Evolutionary conservation across 2,888 invertebrate species (phyloP).

Genomic region (Hanleya hanleyi): DNA sequence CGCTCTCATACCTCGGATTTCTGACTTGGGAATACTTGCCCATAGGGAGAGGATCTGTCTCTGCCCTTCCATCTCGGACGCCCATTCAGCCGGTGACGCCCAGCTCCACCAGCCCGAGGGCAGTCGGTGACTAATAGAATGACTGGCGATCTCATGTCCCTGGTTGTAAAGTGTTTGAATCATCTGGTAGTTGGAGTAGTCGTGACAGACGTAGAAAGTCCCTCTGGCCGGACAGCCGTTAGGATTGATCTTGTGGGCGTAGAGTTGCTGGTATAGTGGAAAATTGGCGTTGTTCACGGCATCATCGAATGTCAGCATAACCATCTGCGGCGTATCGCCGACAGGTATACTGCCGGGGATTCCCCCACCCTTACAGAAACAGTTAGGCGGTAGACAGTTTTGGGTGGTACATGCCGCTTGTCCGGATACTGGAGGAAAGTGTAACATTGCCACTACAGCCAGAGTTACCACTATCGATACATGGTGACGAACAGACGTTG

Average conservation of each 20-base stretch:
- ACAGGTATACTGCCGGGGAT: conserved; percentile 37
- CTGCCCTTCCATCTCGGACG: conserved; percentile 92
- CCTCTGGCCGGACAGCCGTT: conserved; percentile 83
- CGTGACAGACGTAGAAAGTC: conserved; percentile 98
- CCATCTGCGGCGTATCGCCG: conserved; percentile 45
- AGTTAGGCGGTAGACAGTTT: conserved; percentile 39
- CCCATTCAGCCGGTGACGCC: conserved; percentile 92
- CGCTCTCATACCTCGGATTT: conserved; percentile 91
- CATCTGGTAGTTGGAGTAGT: conserved; percentile 99
- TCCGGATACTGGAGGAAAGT: background rate
- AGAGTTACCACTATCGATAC: background rate
- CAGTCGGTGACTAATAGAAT: conserved; percentile 82
- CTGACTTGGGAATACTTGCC: conserved; percentile 84
- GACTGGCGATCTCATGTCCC: conserved; percentile 98
- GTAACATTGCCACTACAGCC: background rate
- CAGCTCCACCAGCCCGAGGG: conserved; percentile 77
- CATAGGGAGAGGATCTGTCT: conserved; percentile 89
- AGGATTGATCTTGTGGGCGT: conserved; percentile 75
- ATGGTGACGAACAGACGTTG: background rate
- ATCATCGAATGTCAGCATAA: conserved; percentile 60
- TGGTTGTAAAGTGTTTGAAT: conserved; percentile 95
- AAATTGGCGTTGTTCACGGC: conserved; percentile 45
- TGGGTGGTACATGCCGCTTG: background rate
- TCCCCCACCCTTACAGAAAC: conserved; percentile 40
- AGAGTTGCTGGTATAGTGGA: conserved; percentile 37